A percentile compares a stretch with the other conserved stretches of the same genome.
Evolutionary conservation across 2,888 invertebrate genomes (phyloP).

Genomic region (Penaeus monodon): DNA sequence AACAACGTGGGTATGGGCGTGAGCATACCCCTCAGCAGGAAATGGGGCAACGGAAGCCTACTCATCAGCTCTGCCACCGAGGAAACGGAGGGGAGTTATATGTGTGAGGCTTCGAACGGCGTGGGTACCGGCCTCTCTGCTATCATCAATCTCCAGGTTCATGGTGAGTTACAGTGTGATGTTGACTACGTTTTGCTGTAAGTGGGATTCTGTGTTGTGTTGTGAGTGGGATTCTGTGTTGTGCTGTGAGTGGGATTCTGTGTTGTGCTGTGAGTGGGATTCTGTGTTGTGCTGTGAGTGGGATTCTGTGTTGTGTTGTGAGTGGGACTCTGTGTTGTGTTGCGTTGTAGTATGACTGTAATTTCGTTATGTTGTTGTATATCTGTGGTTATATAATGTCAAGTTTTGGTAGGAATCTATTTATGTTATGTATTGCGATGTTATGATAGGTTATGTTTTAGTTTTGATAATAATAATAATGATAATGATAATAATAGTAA

Average conservation of each 20-base stretch:
- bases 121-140: slow-evolving; percentile 71
- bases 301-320: not conserved
- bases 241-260: too few relatives aligned
- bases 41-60: slow-evolving; percentile 56
- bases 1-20: slow-evolving; percentile 42
- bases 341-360: too few relatives aligned
- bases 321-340: too few relatives aligned
- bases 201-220: too few relatives aligned
- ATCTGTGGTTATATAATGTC: too few relatives aligned
- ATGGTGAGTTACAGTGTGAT: slow-evolving; percentile 66
- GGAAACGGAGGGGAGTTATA: slow-evolving; percentile 69
- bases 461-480: too few relatives aligned
- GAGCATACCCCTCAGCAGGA: slow-evolving; percentile 45
- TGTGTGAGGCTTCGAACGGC: slow-evolving; percentile 71
- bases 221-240: not conserved
- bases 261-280: not conserved
- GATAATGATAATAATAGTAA: too few relatives aligned
- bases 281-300: not conserved
- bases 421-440: too few relatives aligned
- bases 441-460: too few relatives aligned
- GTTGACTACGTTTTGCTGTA: not conserved
- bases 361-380: too few relatives aligned
- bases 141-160: slow-evolving; percentile 70
- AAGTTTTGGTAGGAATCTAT: too few relatives aligned
- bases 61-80: slow-evolving; percentile 73